Conservation (phyloP, 2,797 vertebrate genomes). For the Liparis tanakae region DNA sequence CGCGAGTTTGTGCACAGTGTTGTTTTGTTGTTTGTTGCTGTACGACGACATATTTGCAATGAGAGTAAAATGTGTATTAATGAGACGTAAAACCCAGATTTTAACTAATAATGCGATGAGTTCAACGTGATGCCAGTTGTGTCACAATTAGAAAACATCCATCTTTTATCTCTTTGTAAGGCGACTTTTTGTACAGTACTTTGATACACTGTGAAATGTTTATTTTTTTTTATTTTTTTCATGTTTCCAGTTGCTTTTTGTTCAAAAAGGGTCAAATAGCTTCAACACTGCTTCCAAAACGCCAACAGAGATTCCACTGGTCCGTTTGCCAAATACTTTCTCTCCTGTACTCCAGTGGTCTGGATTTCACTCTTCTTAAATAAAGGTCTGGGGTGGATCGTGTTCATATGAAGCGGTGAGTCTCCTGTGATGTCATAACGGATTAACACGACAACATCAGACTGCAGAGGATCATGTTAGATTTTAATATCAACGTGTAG, state of each 20-base stretch:
- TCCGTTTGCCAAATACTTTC: constrained; percentile 38
- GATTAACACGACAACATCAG: too few relatives aligned
- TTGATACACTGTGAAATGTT: constrained; percentile 81
- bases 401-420: constrained; percentile 31
- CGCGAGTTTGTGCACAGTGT: constrained; percentile 21
- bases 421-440: not conserved
- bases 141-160: constrained; percentile 29
- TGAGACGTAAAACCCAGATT: not conserved
- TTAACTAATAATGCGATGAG: constrained; percentile 23
- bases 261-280: constrained; percentile 15
- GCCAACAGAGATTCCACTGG: constrained; percentile 60
- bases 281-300: constrained; percentile 30
- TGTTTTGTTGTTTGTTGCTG: not conserved
- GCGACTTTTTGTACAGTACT: constrained; percentile 74
- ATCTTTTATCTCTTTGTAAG: constrained; percentile 51
- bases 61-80: constrained; percentile 39
- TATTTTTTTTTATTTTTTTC: not conserved
- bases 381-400: constrained; percentile 61
- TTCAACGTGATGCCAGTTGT: constrained; percentile 47
- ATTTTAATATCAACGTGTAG: not conserved
- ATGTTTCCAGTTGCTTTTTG: constrained; percentile 14
- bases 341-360: constrained; percentile 30
- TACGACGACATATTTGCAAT: not conserved
- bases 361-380: constrained; percentile 55
- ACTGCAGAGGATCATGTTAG: not conserved